Evolutionary conservation across 1,140 invertebrate species (phyloP), one percentile per base, ranked within the genome.

Genomic region (Myzus persicae): DNA sequence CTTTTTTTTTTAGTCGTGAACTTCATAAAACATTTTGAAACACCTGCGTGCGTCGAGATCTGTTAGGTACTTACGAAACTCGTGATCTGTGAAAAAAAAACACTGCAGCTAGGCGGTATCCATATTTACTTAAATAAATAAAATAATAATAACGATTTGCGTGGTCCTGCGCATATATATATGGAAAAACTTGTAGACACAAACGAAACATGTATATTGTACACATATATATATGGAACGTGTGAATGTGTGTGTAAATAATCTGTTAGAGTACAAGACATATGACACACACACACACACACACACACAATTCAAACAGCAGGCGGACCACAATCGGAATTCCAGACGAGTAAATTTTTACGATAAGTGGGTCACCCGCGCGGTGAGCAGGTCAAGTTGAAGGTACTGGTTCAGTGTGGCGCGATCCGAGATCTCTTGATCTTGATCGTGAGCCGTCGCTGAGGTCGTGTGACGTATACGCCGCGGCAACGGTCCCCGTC

Each of bases 371-470:
- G 91, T 92, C 91, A 76, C 76, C 42, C 59, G 38, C 20, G n/a
- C 67, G 76, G 67, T 81, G 90, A 82, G 59, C 59, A 48, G 91
- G 91, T 92, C 91, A 92, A 84, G 91, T 92, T 84, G 40, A 84
- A 92, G 59, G 40, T 46, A 91, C 90, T 81, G 59, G 90, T 81
- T 81, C 90, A 31, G 38, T 91, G 42, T 81, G 46, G 44, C 87
- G 48, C 36, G 46, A 31, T 85, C 26, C 8, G 36, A 51, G 44
- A 88, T 88, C 44, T 88, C 87, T 44, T 85, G 40, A 40, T 44
- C 84, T 44, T 85, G 40, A 87, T 76, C 59, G 59, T 76, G 59
- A 76, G 59, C 59, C n/a, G 59, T 76, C 59, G 31, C 31, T n/a
- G 59, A 76, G 59, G 59, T 36, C 59, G 59, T 76, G 59, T 76